Base-by-base conservation (phyloP, 2,113 vertebrate genomes). In the Hemiprocne comata region DNA sequence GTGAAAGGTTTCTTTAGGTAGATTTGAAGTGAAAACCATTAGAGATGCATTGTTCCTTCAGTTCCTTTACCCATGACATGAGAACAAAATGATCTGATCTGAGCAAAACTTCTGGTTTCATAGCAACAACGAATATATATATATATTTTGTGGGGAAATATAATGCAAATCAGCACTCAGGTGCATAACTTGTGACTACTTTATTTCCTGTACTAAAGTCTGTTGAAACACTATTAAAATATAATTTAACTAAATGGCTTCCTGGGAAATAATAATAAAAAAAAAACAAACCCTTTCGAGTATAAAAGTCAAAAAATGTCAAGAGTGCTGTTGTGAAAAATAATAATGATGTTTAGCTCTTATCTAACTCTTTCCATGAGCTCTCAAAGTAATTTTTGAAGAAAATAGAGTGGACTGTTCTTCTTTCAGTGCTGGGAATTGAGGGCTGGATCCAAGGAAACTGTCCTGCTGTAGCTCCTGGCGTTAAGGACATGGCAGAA, bases 31-130 rank as follows among this genome's bases (percentile, higher is more conserved):
- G 69, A 90, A 19, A 82, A 54, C 72, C 72, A 86, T 90, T 90
- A 90, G 34, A 5, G 2, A 19, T 3, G 13, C 69, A 90, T 81
- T 90, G 94, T 93, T 96, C 95, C 36, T 88, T 93, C 85, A 50
- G 79, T 61, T 73, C 69, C 77, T 95, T 89, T 94, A 34, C 21
- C 85, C 79, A 81, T 42, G 73, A 93, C 85, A 88, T 21, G 76
- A 93, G 94, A 95, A 95, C 72, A 94, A 92, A 96, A 84, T 86
- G 6, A 92, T 93, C 69, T 71, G 82, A 94, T 93, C 83, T 75
- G 86, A 91, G 92, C 93, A 96, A 95, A 97, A 94, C 90, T 88
- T 93, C 69, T 93, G 85, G 94, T 96, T 93, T 93, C 94, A 78
- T 90, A 93, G 95, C 93, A 96, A 95, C 87, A 80, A 80, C 0